These are phyloP conservation scores for Camelus bactrianus DNA, from an alignment of 2,113 vertebrate genomes.

Conservation along the genomic window DNA sequence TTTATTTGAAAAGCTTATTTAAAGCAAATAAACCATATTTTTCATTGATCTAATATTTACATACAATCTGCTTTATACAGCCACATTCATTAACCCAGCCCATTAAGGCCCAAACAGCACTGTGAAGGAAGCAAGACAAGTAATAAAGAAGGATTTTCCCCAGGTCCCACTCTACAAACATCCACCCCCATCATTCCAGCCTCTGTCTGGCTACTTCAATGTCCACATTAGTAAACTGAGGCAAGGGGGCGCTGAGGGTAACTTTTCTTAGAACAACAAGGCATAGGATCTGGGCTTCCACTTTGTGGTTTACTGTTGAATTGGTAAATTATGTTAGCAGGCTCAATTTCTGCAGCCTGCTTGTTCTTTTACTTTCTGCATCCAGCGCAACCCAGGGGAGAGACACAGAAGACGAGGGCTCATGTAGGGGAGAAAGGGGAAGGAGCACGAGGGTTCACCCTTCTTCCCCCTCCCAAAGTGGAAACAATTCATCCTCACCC, in stretches of 20 bases:
- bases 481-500: background rate
- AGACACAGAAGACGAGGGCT: background rate
- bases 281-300: background rate
- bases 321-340: background rate
- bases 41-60: constrained; percentile 33
- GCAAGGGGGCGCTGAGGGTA: background rate
- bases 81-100: background rate
- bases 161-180: background rate
- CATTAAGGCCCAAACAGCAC: background rate
- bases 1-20: constrained; percentile 66
- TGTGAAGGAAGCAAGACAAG: background rate
- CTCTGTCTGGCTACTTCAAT: background rate
- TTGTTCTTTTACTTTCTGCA: background rate
- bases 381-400: background rate
- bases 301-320: background rate
- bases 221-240: background rate
- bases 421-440: fast-evolving
- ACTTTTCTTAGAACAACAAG: background rate
- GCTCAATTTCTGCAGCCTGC: background rate
- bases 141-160: background rate
- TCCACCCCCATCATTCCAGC: background rate
- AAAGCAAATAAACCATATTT: constrained; percentile 67
- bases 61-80: background rate
- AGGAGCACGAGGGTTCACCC: background rate
- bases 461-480: background rate